Conservation (phyloP, 2,113 vertebrate species). For the Scophthalmus maximus region DNA sequence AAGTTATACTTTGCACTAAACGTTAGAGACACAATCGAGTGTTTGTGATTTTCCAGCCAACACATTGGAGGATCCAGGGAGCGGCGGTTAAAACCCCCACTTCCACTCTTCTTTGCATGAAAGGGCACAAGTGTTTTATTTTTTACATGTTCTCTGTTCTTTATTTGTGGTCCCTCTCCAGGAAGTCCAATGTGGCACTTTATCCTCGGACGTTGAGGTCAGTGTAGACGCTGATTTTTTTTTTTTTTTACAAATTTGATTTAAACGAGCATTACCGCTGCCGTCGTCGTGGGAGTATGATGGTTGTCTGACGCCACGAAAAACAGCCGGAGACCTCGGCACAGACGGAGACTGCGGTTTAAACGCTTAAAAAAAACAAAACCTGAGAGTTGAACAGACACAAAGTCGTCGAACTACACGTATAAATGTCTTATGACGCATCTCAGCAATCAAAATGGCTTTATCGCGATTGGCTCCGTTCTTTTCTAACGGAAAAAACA, state of each 20-base stretch:
- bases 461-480: constrained; percentile 57
- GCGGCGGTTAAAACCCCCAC: constrained; percentile 31
- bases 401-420: neutral
- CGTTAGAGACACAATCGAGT: constrained; percentile 78
- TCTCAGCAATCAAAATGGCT: constrained; percentile 66
- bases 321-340: constrained; percentile 74
- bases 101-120: constrained; percentile 70
- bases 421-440: constrained; percentile 76
- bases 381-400: constrained; percentile 69
- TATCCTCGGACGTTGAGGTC: constrained; percentile 61
- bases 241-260: no score
- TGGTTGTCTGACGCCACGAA: constrained; percentile 54
- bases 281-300: constrained; percentile 61
- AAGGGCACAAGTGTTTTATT: constrained; percentile 61
- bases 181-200: constrained; percentile 74
- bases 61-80: constrained; percentile 51
- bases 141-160: constrained; percentile 37
- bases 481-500: constrained; percentile 37
- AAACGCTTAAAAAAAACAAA: no score
- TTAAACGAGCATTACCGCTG: constrained; percentile 32
- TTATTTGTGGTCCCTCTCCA: constrained; percentile 44
- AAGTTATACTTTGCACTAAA: constrained; percentile 82
- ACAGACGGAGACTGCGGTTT: constrained; percentile 40
- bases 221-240: constrained; percentile 48
- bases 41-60: constrained; percentile 73